A percentile compares a stretch with the other conserved stretches of the same genome.
Conservation (phyloP, 2,113 vertebrate genomes). For the Oreochromis aureus region DNA sequence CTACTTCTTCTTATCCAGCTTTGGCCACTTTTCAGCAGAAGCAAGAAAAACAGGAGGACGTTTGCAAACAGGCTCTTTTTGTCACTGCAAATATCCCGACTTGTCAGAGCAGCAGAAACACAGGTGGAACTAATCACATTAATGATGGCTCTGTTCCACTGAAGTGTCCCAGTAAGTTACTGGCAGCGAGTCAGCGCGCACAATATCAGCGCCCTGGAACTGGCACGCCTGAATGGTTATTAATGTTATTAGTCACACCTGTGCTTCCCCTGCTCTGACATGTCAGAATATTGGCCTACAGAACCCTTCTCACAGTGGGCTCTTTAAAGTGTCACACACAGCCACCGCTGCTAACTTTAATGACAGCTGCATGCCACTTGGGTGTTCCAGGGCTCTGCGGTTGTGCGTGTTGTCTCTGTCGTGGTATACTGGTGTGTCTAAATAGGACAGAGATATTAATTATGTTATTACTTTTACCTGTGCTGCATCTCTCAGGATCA, state of each 20-base stretch:
- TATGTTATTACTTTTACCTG: not conserved
- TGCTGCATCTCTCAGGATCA: not conserved
- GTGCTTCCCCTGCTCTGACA: not conserved
- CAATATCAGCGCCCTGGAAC: not conserved
- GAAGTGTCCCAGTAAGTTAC: not conserved
- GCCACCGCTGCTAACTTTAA: not conserved
- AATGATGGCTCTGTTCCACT: constrained; percentile 1
- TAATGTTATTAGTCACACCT: constrained; percentile 27
- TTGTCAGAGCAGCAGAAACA: not conserved
- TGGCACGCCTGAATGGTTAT: constrained; percentile 8
- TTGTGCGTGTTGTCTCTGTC: not conserved
- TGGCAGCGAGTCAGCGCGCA: not conserved
- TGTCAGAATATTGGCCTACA: not conserved
- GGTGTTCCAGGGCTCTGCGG: not conserved
- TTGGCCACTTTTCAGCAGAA: not conserved
- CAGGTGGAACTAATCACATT: constrained; percentile 27
- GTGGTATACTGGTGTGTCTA: not conserved
- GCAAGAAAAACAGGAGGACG: not conserved
- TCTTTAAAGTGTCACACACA: not conserved
- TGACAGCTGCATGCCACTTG: not conserved
- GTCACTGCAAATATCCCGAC: not conserved
- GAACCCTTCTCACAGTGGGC: not conserved
- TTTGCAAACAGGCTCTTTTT: not conserved
- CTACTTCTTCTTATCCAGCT: not conserved
- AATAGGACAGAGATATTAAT: not conserved